Evolutionary conservation across 2,797 vertebrate species (phyloP).

Genomic region (Mastacembelus armatus): DNA sequence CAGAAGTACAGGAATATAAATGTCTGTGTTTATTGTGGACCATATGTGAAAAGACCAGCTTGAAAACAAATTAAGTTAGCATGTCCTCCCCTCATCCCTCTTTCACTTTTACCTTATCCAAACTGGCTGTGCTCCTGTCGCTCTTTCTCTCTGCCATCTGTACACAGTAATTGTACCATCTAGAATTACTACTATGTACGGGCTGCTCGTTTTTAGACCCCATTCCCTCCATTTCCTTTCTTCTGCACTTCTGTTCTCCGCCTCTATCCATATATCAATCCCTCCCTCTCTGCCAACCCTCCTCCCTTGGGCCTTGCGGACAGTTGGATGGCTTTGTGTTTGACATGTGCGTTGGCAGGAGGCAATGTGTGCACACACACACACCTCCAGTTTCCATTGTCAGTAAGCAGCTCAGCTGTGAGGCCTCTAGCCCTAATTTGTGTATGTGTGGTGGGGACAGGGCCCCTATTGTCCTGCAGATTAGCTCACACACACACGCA

Average conservation of each 20-base stretch:
- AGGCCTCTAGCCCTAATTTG: conserved; percentile 71
- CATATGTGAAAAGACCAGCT: conserved; percentile 13
- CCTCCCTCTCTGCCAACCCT: conserved; percentile 15
- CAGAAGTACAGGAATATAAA: too few species aligned
- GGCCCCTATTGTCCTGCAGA: conserved; percentile 78
- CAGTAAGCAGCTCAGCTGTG: conserved; percentile 73
- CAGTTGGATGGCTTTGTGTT: conserved; percentile 78
- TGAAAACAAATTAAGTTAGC: not conserved
- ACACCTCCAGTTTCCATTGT: conserved; percentile 65
- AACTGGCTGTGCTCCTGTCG: conserved; percentile 3
- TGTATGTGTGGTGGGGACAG: conserved; percentile 63
- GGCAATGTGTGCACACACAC: conserved; percentile 32
- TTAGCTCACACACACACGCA: conserved; percentile 68
- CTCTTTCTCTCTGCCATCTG: conserved; percentile 70
- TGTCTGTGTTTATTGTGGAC: conserved; percentile 9
- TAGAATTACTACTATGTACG: not conserved
- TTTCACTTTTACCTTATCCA: conserved; percentile 38
- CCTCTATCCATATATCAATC: conserved; percentile 36
- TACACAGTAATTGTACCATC: conserved; percentile 52
- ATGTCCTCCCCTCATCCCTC: conserved; percentile 20
- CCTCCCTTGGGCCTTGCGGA: conserved; percentile 63
- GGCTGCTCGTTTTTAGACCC: conserved; percentile 5
- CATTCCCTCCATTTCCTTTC: conserved; percentile 45
- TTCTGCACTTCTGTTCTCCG: conserved; percentile 30
- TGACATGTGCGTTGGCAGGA: conserved; percentile 75